Conservation (phyloP, 2,888 invertebrate species). For the Yponomeuta cagnagella region DNA sequence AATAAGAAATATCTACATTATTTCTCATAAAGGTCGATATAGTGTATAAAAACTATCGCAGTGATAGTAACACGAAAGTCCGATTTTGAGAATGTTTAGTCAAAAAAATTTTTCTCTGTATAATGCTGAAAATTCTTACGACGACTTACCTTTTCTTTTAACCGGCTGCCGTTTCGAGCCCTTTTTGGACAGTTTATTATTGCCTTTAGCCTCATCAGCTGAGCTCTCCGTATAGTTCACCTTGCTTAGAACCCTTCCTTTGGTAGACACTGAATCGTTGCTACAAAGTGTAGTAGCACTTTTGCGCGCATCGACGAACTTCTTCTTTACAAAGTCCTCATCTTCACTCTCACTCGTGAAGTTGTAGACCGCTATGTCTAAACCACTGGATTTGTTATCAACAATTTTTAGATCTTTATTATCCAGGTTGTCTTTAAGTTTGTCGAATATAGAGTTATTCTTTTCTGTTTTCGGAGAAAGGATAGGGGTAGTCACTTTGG, state of each 20-base stretch:
- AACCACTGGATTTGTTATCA: conserved; percentile 28
- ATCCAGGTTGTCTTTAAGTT: conserved; percentile 39
- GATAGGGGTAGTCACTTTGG: conserved; percentile 21
- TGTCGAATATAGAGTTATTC: conserved; percentile 46
- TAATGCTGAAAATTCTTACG: too few species aligned
- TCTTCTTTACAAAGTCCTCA: conserved; percentile 42
- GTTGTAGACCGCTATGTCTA: conserved; percentile 42
- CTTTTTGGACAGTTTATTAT: conserved; percentile 24
- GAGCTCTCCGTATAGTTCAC: conserved; percentile 19
- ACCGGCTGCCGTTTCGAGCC: conserved; percentile 13
- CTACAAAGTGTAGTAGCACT: neutral
- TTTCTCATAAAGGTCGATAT: too few species aligned
- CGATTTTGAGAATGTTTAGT: too few species aligned
- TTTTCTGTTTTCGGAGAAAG: conserved; percentile 43
- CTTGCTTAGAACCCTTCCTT: neutral
- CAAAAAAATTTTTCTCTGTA: too few species aligned
- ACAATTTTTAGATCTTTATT: conserved; percentile 30
- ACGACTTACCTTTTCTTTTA: neutral
- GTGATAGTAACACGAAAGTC: too few species aligned
- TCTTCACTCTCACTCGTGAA: conserved; percentile 59
- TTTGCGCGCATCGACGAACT: neutral
- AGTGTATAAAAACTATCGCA: too few species aligned
- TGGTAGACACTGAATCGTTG: neutral
- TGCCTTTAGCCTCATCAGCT: conserved; percentile 27
- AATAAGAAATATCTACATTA: too few species aligned